These are phyloP conservation scores for Enoplosus armatus DNA, from an alignment of 2,797 vertebrate species.

Conservation along the genomic window DNA sequence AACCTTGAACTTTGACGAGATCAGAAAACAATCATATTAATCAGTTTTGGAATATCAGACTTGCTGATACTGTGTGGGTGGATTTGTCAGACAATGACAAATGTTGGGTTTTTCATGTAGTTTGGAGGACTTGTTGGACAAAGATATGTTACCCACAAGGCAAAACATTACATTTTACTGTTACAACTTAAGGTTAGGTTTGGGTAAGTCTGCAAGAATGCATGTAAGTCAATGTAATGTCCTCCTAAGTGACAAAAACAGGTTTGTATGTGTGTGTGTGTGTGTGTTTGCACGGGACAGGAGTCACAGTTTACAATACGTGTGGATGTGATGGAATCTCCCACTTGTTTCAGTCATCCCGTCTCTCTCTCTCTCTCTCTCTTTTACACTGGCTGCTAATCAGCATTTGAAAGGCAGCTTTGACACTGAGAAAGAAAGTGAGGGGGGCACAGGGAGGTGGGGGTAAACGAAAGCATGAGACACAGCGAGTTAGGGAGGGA, in stretches of 20 bases:
- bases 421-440: slow-evolving; percentile 88
- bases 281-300: slow-evolving; percentile 59
- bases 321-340: slow-evolving; percentile 86
- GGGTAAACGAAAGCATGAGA: slow-evolving; percentile 85
- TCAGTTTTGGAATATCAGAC: neutral
- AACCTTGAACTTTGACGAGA: too few relatives aligned
- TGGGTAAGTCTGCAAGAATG: slow-evolving; percentile 1
- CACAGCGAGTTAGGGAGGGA: slow-evolving; percentile 80
- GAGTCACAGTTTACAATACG: slow-evolving; percentile 76
- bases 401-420: slow-evolving; percentile 91
- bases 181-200: slow-evolving; percentile 6
- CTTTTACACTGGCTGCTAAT: slow-evolving; percentile 86
- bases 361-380: slow-evolving; percentile 51
- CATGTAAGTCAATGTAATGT: neutral
- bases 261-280: slow-evolving; percentile 10
- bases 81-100: neutral
- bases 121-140: neutral
- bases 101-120: neutral
- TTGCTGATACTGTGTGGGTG: neutral
- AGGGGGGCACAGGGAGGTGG: slow-evolving; percentile 68
- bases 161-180: neutral
- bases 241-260: slow-evolving; percentile 48
- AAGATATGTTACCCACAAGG: neutral
- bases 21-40: neutral
- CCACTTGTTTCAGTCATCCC: slow-evolving; percentile 82